phyloP scores from a whole-genome alignment of 2,888 invertebrate genomes.

The Xiphydria camelus region DNA sequence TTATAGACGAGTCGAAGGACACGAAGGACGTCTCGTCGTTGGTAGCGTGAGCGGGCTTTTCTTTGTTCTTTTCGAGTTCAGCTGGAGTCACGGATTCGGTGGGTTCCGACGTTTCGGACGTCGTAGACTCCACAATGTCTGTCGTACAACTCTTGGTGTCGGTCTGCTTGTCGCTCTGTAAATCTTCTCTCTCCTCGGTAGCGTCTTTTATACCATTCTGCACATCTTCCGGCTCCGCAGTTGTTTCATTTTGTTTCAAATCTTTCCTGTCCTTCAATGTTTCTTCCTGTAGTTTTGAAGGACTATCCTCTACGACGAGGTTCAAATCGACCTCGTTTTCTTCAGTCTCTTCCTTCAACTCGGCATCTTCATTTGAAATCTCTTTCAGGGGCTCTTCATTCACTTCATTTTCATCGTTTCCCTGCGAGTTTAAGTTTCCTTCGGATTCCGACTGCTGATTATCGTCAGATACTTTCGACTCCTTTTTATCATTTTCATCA shows the following conservation, averaged over 20 bases:
- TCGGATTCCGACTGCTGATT: neutral
- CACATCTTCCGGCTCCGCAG: neutral
- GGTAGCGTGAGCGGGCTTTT: constrained; percentile 15
- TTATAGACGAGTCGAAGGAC: constrained; percentile 43
- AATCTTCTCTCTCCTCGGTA: constrained; percentile 25
- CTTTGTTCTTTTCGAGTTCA: constrained; percentile 16
- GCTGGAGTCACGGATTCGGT: constrained; percentile 16
- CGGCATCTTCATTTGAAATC: neutral
- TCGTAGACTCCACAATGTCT: constrained; percentile 43
- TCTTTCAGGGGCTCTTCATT: neutral
- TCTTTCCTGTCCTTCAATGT: neutral
- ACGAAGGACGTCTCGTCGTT: constrained; percentile 33
- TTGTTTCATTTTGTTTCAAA: constrained; percentile 7
- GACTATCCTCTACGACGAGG: constrained; percentile 6
- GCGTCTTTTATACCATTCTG: constrained; percentile 4
- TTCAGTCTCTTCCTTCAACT: constrained; percentile 24
- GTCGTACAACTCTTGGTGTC: constrained; percentile 34
- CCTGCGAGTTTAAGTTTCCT: neutral
- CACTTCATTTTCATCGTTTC: neutral
- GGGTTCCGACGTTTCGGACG: constrained; percentile 37
- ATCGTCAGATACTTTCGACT: neutral
- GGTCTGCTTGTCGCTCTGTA: constrained; percentile 23
- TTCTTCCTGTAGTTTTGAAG: neutral
- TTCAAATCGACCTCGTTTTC: neutral
- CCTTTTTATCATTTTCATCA: constrained; percentile 2